Base-by-base conservation (phyloP, 1,140 invertebrate species). In the Drosophila rufa region DNA sequence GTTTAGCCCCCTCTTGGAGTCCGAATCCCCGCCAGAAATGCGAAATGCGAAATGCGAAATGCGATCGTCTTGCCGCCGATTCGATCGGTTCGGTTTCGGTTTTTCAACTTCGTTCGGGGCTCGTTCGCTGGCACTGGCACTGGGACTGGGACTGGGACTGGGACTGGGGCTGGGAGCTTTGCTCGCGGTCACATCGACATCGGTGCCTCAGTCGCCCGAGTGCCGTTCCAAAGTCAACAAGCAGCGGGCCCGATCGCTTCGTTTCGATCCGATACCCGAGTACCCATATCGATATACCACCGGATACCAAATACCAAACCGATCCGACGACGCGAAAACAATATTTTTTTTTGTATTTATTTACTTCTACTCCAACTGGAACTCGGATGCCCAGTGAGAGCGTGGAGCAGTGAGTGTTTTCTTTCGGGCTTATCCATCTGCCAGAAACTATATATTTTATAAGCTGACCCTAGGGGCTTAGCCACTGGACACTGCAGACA, bases 201-300 rank as follows among this genome's bases (percentile, higher is more conserved):
- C 57, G 60, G 15, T 53, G 51, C 56, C 55, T 89, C 81, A 89
- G 84, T 89, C 75, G 85, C 78, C 77, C 75, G 81, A 84, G 80
- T 64, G 81, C 81, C 77, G 84, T 89, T 74, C 77, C 84, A 89
- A 84, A 89, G 85, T 89, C 84, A 90, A 89, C 84, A 89, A 79
- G 80, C 69, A 71, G 55, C 56, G 42, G 38, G 38, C 38, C 67
- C 71, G 73, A 65, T 69, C 66, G 64, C 45, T 50, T 30, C 68
- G 55, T 40, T 43, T 9, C 36, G 50, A 51, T 57, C 19, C 62
- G 51, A 25, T 27, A 19, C 17, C n/a, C n/a, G 53, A 14, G 36
- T 25, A 40, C 53, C 53, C 43, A 50, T 51, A 38, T 33, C 38
- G 55, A 65, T 53, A 51, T 27, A 19, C 22, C 19, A 65, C 5